Percentiles rank a stretch among this genome's conserved stretches.
phyloP scores from a whole-genome alignment of 2,888 invertebrate genomes.

The Drosophila anomalata region DNA sequence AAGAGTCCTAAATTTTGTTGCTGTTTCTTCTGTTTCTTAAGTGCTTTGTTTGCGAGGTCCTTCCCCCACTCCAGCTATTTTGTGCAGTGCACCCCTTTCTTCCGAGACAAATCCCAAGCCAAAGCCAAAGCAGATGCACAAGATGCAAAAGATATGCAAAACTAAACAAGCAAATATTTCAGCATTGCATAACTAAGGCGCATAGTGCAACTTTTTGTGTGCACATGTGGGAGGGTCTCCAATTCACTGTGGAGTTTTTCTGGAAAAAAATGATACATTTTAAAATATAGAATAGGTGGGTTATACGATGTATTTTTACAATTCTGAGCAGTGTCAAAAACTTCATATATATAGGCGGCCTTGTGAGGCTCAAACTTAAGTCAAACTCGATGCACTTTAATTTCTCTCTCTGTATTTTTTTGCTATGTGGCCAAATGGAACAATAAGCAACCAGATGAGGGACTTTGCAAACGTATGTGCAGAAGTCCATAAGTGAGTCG shows the following conservation, averaged over 20 bases:
- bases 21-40: slow-evolving; percentile 39
- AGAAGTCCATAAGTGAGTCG: slow-evolving; percentile 59
- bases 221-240: slow-evolving; percentile 7
- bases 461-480: slow-evolving; percentile 35
- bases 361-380: not conserved
- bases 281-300: not conserved
- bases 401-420: slow-evolving; percentile 8
- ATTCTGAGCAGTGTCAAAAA: too few relatives aligned
- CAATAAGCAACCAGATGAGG: slow-evolving; percentile 45
- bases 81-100: slow-evolving; percentile 26
- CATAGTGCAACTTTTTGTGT: slow-evolving; percentile 18
- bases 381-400: not conserved
- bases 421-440: slow-evolving; percentile 33
- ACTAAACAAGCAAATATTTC: slow-evolving; percentile 77
- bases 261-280: not conserved
- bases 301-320: too few relatives aligned
- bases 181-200: slow-evolving; percentile 71
- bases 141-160: slow-evolving; percentile 75
- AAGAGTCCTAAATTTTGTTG: slow-evolving; percentile 34
- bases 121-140: slow-evolving; percentile 60
- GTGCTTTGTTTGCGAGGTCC: slow-evolving; percentile 41
- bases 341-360: not conserved
- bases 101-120: slow-evolving; percentile 36
- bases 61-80: not conserved
- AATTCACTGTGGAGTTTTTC: not conserved